Base-by-base conservation (phyloP, 2,113 vertebrate species). In the Oxygymnocypris stewartii region DNA sequence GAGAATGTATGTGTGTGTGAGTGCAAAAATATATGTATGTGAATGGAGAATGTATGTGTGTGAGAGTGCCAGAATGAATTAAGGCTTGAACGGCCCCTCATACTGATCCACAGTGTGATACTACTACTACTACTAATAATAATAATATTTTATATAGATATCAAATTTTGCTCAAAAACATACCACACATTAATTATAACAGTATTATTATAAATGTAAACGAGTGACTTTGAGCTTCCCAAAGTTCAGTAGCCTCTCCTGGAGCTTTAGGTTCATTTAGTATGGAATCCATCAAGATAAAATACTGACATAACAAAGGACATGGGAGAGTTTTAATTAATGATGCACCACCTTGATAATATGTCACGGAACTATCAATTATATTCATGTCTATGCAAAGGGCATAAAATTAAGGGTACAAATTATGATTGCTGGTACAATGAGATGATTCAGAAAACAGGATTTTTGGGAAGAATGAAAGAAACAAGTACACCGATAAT, bases 401-500 rank as follows among this genome's bases (percentile, higher is more conserved):
- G 75, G 23, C n/a, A 47, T 77, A 31, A 31, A 77, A 25, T 77
- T 51, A 77, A 49, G 47, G 25, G 25, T 77, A 31, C 35, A 31
- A 77, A 16, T 31, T 28, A 78, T 11, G 9, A 54, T 20, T 42
- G 37, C 37, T 42, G 35, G 37, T 73, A 74, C 37, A 61, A 80
- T 9, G 28, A 14, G 31, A 63, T 28, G n/a, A 81, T 81, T 63
- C 37, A 28, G 79, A 63, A 80, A 80, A 63, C 0, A 3, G 75
- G 25, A 54, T 78, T 54, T 11, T 20, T 42, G 20, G 11, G 31
- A 63, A 13, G 0, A n/a, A 73, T 79, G 42, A 9, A 47, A 57
- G 14, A 47, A 47, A 59, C n/a, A 88, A 87, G 86, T 10, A 77
- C 85, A 87, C 44, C 28, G 25, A 78, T 51, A 54, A 78, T 35